Base-by-base conservation (phyloP, 2,888 invertebrate species). In the Dynastes tityus region DNA sequence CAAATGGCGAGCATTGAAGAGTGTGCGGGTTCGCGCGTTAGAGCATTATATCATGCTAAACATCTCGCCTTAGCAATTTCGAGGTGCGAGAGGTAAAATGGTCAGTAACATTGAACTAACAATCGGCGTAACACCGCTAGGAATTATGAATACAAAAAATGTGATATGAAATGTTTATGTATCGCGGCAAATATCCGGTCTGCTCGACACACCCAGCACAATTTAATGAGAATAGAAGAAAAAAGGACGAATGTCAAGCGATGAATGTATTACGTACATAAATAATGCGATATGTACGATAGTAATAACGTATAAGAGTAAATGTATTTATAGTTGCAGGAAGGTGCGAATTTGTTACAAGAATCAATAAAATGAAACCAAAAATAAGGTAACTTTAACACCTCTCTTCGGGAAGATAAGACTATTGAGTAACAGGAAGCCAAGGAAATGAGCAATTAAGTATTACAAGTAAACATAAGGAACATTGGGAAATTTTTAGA, bases 71-170 rank as follows among this genome's bases (percentile, higher is more conserved):
- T 37, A 37, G 32, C 32, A 37, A 37, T 58, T 73, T 40, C 27
- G 37, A 73, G 58, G 32, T 58, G 5, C 37, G 16, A 40, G 73
- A 58, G 40, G 58, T 22, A 73, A 40, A 58, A 73, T 73, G 6
- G 55, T 8, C 11, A 22, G 40, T 22, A 22, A 27, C 22, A 29
- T 37, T 40, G 45, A 73, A 22, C 16, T 22, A 73, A 73, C 58
- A 73, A 73, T 73, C 22, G 53, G 53, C 53, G 58, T 9, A 73
- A 40, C 37, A 58, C 73, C 73, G 73, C 58, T 73, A 73, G 58
- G 58, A 40, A 37, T 58, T 58, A 73, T 61, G 40, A 73, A 73
- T 55, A 73, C 40, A 9, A 73, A 27, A 73, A 71, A 40, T 61
- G 40, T 37, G 73, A 58, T 73, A 40, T 58, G 73, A 61, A 73